Evolutionary conservation across 2,113 vertebrate genomes (phyloP), one percentile per base, ranked within the genome.

Genomic region (Tachuris rubrigastra): DNA sequence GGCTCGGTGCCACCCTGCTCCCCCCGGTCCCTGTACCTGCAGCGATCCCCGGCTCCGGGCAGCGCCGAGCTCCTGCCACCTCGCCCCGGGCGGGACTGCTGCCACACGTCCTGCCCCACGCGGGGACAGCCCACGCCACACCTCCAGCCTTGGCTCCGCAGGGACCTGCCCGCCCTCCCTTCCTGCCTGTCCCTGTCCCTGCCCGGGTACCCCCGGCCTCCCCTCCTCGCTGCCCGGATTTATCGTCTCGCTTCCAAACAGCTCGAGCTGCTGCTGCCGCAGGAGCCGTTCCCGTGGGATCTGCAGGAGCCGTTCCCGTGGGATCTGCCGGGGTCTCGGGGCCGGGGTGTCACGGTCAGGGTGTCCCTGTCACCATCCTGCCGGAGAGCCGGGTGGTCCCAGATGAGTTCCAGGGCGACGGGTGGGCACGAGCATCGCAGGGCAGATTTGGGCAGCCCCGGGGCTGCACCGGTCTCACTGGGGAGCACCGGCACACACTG

Each of bases 361-460:
- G 19, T 1, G 7, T 20, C 60, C 33, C 77, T 6, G 14, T 3
- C 85, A 3, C 35, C 25, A 0, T 27, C 31, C 44, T 8, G 1
- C 20, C 0, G 60, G 27, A 17, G 23, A 5, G 22, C 3, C 25
- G 0, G 39, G 20, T 1, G 83, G 10, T 21, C 33, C 66, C 67
- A 1, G 14, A 0, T 0, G 35, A 49, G 13, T 11, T 2, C 2
- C 19, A 2, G 55, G 67, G 14, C n/a, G 11, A 5, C 0, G 31
- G 47, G 21, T 5, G 69, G 59, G 33, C 63, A 15, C 1, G 9
- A 27, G 33, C 28, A 10, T 6, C 1, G n/a, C 5, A 0, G 44
- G 50, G 67, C 11, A 31, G 77, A 2, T 56, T 35, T 15, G 37
- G 69, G 58, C 66, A 31, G 55, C 19, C 4, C 24, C 0, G 8